phyloP scores from a whole-genome alignment of 1,140 invertebrate species.

The Drosophila lini region DNA sequence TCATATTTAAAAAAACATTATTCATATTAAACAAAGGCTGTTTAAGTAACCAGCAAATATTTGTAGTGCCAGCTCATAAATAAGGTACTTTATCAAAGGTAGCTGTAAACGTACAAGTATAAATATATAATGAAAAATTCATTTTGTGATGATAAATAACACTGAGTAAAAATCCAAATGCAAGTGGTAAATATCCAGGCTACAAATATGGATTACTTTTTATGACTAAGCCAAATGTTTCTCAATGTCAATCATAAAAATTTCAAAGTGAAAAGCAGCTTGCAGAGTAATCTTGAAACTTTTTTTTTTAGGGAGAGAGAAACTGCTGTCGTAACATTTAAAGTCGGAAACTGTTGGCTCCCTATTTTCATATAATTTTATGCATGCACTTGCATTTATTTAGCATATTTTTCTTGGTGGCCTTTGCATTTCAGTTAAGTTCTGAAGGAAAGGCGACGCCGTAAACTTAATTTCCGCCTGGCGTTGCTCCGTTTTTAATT shows the following conservation, averaged over 20 bases:
- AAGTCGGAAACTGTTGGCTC: slow-evolving; percentile 4
- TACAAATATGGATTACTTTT: neutral
- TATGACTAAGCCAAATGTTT: slow-evolving; percentile 5
- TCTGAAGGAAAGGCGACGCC: slow-evolving; percentile 48
- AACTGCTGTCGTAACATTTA: neutral
- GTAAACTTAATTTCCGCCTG: slow-evolving; percentile 79
- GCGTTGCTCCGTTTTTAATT: slow-evolving; percentile 72
- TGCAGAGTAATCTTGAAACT: neutral
- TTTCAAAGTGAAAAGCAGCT: slow-evolving; percentile 1
- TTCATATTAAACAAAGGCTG: slow-evolving; percentile 4
- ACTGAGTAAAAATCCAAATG: neutral
- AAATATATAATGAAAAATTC: neutral
- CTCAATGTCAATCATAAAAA: neutral
- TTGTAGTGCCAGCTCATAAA: slow-evolving; percentile 8
- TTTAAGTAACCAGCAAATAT: slow-evolving; percentile 3
- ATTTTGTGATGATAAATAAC: neutral
- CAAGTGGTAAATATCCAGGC: neutral
- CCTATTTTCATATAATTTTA: slow-evolving; percentile 36
- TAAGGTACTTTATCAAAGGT: slow-evolving; percentile 2
- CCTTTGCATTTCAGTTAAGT: slow-evolving; percentile 55
- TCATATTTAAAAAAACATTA: slow-evolving; percentile 2
- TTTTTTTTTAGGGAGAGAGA: slow-evolving; percentile 1
- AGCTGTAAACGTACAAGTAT: neutral
- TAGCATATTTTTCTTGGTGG: slow-evolving; percentile 73
- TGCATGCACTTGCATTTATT: slow-evolving; percentile 69